These are phyloP conservation scores for Myripristis murdjan DNA, from an alignment of 2,797 vertebrate species.

Conservation along the genomic window DNA sequence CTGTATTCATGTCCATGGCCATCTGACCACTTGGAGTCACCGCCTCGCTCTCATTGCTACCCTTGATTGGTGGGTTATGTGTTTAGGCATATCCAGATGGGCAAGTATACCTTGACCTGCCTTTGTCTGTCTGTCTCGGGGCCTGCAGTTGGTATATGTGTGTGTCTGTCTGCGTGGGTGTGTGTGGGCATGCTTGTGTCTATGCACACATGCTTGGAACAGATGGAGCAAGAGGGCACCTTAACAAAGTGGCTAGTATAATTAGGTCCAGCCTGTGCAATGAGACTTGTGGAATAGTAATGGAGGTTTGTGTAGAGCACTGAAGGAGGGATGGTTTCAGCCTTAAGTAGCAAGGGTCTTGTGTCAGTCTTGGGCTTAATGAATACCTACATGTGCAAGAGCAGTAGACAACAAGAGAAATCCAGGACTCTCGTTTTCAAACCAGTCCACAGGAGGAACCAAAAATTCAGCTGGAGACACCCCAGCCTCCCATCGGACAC, in stretches of 20 bases:
- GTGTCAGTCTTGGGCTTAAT: background rate
- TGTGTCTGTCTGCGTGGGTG: constrained; percentile 21
- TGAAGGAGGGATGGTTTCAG: constrained; percentile 2
- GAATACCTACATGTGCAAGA: background rate
- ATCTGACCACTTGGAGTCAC: constrained; percentile 43
- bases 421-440: too few relatives aligned
- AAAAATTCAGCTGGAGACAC: too few relatives aligned
- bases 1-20: constrained; percentile 60
- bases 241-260: constrained; percentile 75
- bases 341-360: background rate
- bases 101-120: constrained; percentile 68
- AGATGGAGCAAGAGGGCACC: constrained; percentile 78
- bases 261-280: constrained; percentile 70
- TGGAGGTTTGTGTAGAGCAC: constrained; percentile 38
- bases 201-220: constrained; percentile 56
- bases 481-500: too few relatives aligned
- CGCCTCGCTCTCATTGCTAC: constrained; percentile 29
- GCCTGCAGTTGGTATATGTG: constrained; percentile 27
- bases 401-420: background rate
- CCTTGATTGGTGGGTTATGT: constrained; percentile 63
- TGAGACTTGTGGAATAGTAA: constrained; percentile 74
- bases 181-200: constrained; percentile 6
- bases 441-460: too few relatives aligned
- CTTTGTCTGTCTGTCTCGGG: constrained; percentile 68
- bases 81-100: constrained; percentile 68